These are phyloP conservation scores for Aricia artaxerxes DNA, from an alignment of 2,888 invertebrate genomes.

Conservation along the genomic window DNA sequence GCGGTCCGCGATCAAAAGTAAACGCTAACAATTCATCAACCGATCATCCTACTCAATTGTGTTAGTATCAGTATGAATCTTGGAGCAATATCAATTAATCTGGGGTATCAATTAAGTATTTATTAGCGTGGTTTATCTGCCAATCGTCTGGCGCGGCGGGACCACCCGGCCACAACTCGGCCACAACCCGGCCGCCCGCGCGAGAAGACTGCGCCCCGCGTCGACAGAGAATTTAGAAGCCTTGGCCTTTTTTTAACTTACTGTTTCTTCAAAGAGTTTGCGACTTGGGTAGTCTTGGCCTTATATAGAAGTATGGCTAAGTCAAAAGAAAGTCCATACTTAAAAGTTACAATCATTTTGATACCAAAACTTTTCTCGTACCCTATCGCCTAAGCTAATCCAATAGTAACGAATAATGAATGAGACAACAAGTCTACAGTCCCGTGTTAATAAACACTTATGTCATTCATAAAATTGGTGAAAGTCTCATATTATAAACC, in stretches of 20 bases:
- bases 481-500: too few relatives aligned
- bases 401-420: too few relatives aligned
- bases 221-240: neutral
- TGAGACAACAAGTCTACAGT: too few relatives aligned
- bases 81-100: constrained; percentile 6
- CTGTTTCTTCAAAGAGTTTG: neutral
- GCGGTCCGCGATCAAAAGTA: neutral
- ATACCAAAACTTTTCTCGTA: neutral
- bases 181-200: constrained; percentile 15
- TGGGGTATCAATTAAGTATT: constrained; percentile 13
- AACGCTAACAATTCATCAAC: neutral
- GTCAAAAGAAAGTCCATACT: neutral
- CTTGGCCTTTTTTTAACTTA: neutral
- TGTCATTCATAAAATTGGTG: too few relatives aligned
- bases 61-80: neutral
- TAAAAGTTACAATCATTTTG: neutral
- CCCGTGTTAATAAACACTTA: too few relatives aligned
- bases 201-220: neutral
- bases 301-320: neutral
- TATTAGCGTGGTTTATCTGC: constrained; percentile 15
- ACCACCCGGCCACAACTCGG: constrained; percentile 5
- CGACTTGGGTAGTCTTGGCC: neutral
- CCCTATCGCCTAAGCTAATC: too few relatives aligned
- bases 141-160: constrained; percentile 7
- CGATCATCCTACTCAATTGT: neutral